Conservation (phyloP, 2,797 vertebrate species). For the Mycteria americana region DNA sequence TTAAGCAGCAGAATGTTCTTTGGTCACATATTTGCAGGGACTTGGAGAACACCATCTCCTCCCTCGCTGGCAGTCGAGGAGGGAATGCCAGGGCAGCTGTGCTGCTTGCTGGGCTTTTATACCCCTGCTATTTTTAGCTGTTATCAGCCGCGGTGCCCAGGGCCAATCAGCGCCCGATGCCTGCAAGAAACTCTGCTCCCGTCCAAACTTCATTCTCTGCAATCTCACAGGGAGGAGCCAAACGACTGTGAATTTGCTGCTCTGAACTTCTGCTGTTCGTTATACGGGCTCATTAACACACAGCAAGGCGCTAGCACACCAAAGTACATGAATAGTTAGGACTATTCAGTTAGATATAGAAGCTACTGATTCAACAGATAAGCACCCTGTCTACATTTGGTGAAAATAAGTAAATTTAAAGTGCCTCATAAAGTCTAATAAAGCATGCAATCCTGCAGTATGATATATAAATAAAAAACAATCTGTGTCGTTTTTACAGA, state of each 20-base stretch:
- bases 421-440: not conserved
- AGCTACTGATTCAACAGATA: not conserved
- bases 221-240: conserved; percentile 42
- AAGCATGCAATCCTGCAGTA: not conserved
- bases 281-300: not conserved
- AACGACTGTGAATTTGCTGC: not conserved
- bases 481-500: not conserved
- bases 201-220: conserved; percentile 49
- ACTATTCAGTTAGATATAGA: no score
- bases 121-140: conserved; percentile 71
- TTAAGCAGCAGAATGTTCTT: not conserved
- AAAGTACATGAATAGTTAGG: not conserved
- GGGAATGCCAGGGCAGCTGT: not conserved
- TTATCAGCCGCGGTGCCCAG: not conserved
- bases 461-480: not conserved
- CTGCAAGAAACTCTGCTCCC: conserved; percentile 42
- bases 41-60: not conserved
- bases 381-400: not conserved
- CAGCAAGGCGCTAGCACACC: not conserved
- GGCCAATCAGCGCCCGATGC: conserved; percentile 41
- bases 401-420: not conserved
- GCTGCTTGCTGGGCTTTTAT: conserved; percentile 59
- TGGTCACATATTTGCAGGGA: not conserved
- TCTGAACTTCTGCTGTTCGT: not conserved
- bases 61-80: not conserved